Evolutionary conservation across 2,888 invertebrate genomes (phyloP).

Genomic region (Malthinus flaveolus): DNA sequence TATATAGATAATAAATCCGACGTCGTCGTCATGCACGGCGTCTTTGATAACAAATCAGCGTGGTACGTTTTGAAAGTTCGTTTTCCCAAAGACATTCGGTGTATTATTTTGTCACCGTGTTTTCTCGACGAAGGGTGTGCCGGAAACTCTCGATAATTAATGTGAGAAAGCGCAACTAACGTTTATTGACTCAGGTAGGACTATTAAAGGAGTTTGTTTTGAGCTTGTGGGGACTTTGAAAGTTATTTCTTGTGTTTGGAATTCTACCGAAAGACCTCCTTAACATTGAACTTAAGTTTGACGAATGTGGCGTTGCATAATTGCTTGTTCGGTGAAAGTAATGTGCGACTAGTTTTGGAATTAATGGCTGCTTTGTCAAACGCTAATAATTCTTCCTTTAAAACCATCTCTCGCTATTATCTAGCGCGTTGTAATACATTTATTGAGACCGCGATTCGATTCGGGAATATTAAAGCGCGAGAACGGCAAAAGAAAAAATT

Average conservation of each 20-base stretch:
- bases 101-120: constrained; percentile 25
- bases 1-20: constrained; percentile 19
- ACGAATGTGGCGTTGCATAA: constrained; percentile 17
- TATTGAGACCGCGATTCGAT: too few species aligned
- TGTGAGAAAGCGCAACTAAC: constrained; percentile 20
- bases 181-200: constrained; percentile 27
- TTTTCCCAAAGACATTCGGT: constrained; percentile 19
- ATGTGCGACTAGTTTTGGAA: constrained; percentile 9
- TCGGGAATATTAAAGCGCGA: too few species aligned
- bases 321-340: constrained; percentile 11
- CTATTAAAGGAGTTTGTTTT: constrained; percentile 26
- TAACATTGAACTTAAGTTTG: constrained; percentile 10
- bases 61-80: constrained; percentile 13
- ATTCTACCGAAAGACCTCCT: constrained; percentile 2
- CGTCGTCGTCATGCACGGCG: constrained; percentile 23
- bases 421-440: too few species aligned
- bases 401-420: too few species aligned
- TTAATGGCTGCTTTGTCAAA: constrained; percentile 8
- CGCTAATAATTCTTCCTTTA: too few species aligned
- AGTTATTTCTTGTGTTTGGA: constrained; percentile 11
- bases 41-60: constrained; percentile 23
- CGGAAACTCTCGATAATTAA: constrained; percentile 24
- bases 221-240: constrained; percentile 21
- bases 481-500: too few species aligned
- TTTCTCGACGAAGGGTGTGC: constrained; percentile 25